phyloP scores from a whole-genome alignment of 2,797 vertebrate species.

The Cuniculus paca region DNA sequence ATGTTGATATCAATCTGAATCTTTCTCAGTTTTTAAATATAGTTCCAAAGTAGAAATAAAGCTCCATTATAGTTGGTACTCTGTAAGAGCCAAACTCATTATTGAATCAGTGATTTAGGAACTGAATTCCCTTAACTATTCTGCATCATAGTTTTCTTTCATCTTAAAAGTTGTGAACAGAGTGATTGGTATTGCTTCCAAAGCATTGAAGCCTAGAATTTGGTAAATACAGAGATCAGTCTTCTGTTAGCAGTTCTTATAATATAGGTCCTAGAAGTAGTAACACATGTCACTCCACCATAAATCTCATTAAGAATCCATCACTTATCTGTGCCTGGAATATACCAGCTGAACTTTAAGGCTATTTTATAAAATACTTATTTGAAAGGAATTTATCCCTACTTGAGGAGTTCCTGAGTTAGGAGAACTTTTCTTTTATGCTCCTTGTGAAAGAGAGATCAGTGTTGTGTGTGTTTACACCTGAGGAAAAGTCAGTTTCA shows the following conservation, averaged over 20 bases:
- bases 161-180: background rate
- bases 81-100: background rate
- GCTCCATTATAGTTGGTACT: background rate
- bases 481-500: background rate
- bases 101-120: background rate
- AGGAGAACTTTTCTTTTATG: background rate
- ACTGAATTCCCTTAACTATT: background rate
- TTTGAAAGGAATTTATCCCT: background rate
- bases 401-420: background rate
- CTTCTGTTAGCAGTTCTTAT: background rate
- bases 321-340: background rate
- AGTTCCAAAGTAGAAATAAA: background rate
- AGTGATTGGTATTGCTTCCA: background rate
- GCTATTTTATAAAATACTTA: background rate
- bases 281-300: background rate
- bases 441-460: background rate
- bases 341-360: background rate
- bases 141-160: background rate
- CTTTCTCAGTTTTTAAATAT: background rate
- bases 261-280: background rate
- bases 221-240: background rate
- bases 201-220: background rate
- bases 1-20: background rate
- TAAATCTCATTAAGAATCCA: background rate
- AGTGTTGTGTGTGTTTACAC: background rate